Percentiles rank a stretch among this genome's conserved stretches.
Conservation (phyloP, 2,113 vertebrate genomes). For the Sigmodon hispidus region DNA sequence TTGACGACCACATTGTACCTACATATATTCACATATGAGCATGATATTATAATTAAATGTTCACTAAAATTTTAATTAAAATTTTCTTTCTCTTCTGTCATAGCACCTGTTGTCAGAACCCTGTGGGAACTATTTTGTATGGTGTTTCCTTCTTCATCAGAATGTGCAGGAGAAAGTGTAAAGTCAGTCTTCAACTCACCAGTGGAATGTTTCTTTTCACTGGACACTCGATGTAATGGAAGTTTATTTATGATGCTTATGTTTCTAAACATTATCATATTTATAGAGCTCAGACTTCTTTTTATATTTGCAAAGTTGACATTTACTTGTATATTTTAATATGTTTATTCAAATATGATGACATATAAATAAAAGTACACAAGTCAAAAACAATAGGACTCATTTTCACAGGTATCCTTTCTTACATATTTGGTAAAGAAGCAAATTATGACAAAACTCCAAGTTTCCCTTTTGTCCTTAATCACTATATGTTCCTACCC, state of each 20-base stretch:
- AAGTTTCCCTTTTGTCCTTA: no score
- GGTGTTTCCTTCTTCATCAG: neutral
- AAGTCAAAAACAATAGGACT: no score
- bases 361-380: no score
- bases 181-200: neutral
- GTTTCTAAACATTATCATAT: neutral
- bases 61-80: constrained; percentile 33
- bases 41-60: constrained; percentile 2
- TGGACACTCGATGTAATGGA: fast-evolving
- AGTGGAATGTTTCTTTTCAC: neutral
- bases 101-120: neutral
- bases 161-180: fast-evolving
- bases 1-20: neutral
- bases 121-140: neutral
- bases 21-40: neutral
- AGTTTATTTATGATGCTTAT: neutral
- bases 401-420: no score
- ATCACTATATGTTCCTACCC: no score
- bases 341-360: no score
- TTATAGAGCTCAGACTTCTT: neutral
- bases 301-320: no score
- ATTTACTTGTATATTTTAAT: no score
- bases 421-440: no score
- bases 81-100: neutral
- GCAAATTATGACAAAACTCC: no score